phyloP scores from a whole-genome alignment of 2,797 vertebrate species.

The Onychomys torridus region DNA sequence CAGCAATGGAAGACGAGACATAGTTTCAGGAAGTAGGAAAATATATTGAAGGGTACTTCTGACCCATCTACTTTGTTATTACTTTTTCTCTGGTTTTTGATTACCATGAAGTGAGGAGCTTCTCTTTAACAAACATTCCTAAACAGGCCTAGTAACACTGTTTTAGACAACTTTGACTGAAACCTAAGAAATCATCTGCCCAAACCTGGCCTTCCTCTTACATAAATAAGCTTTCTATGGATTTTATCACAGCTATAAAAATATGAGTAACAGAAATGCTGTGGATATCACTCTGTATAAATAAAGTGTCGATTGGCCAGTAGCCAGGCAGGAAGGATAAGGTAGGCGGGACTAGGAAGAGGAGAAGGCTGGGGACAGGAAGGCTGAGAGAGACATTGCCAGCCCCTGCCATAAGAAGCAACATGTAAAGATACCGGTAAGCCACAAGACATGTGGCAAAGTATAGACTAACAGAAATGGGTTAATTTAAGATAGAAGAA shows the following conservation, averaged over 20 bases:
- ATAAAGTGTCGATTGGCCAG: too few relatives aligned
- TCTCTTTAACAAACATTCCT: neutral
- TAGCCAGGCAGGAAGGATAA: too few relatives aligned
- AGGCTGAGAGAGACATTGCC: too few relatives aligned
- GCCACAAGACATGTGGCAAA: too few relatives aligned
- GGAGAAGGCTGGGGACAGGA: too few relatives aligned
- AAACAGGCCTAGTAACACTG: neutral
- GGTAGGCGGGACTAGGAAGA: too few relatives aligned
- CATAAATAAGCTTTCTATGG: neutral
- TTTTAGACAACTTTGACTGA: neutral
- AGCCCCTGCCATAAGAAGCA: too few relatives aligned
- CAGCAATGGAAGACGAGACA: neutral
- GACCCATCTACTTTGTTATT: neutral
- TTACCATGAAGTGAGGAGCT: neutral
- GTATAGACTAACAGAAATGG: too few relatives aligned
- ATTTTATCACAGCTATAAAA: neutral
- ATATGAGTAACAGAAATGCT: neutral
- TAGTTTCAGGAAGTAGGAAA: neutral
- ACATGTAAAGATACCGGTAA: too few relatives aligned
- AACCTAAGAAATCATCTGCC: neutral
- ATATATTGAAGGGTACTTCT: neutral
- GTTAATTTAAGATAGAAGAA: too few relatives aligned
- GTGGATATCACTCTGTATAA: too few relatives aligned
- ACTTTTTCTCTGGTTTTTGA: too few relatives aligned
- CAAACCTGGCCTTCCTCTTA: neutral